Percentiles rank a stretch among this genome's conserved stretches.
phyloP scores from a whole-genome alignment of 2,797 vertebrate genomes.

The Falco berigora region DNA sequence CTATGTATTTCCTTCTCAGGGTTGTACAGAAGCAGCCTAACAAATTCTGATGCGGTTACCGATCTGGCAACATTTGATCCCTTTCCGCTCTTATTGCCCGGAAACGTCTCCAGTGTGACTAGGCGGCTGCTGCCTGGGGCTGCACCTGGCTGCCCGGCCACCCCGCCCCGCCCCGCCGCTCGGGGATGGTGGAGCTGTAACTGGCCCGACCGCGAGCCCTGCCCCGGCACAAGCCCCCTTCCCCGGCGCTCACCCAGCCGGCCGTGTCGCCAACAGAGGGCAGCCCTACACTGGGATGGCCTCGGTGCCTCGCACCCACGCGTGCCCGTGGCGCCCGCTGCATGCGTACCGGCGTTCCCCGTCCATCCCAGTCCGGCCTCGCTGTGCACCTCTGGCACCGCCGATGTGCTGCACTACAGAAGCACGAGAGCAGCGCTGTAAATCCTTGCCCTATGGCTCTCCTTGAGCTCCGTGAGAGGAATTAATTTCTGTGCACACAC shows the following conservation, averaged over 20 bases:
- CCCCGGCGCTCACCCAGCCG: background rate
- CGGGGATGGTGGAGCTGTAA: background rate
- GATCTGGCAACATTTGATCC: background rate
- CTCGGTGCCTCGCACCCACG: background rate
- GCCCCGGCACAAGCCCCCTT: rapidly evolving
- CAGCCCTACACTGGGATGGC: background rate
- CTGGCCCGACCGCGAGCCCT: background rate
- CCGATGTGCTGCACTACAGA: background rate
- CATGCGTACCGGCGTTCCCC: background rate
- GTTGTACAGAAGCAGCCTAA: background rate
- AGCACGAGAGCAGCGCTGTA: background rate
- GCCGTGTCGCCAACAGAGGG: background rate
- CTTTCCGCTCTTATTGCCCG: background rate
- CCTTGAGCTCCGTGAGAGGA: background rate
- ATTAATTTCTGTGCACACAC: background rate
- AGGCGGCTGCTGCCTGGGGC: background rate
- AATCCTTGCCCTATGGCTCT: background rate
- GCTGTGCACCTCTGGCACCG: background rate
- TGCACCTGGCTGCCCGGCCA: background rate
- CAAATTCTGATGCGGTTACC: background rate
- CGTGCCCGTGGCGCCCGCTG: background rate
- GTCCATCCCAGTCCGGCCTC: rapidly evolving
- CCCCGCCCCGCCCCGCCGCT: background rate
- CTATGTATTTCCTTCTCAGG: background rate
- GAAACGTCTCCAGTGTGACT: background rate